Evolutionary conservation across 2,888 invertebrate genomes (phyloP).

Genomic region (Megastigmus dorsalis): DNA sequence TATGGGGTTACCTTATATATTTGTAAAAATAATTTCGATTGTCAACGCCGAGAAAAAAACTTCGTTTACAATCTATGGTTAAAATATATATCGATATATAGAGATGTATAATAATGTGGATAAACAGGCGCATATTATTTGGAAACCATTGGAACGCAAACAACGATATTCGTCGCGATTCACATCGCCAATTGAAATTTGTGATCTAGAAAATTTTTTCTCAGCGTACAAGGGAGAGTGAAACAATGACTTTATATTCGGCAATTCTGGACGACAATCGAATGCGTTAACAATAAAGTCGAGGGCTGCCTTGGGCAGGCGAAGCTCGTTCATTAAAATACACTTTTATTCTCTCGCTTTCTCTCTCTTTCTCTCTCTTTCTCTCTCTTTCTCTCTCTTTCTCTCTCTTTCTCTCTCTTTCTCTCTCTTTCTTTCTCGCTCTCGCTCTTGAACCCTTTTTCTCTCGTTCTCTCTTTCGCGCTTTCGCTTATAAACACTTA

Average conservation of each 20-base stretch:
- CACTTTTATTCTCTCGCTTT: constrained; percentile 61
- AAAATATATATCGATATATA: too few species aligned
- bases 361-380: constrained; percentile 20
- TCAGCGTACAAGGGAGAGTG: neutral
- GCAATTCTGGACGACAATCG: constrained; percentile 56
- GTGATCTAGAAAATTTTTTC: too few species aligned
- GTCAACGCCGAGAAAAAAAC: constrained; percentile 24
- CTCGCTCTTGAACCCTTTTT: constrained; percentile 10
- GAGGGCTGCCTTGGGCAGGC: constrained; percentile 63
- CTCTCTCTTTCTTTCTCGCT: too few species aligned
- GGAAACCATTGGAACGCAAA: too few species aligned
- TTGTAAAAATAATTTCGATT: constrained; percentile 33
- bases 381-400: constrained; percentile 34
- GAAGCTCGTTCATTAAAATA: constrained; percentile 70
- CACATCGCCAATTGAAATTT: too few species aligned
- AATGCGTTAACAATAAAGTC: constrained; percentile 63
- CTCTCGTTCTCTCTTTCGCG: constrained; percentile 23
- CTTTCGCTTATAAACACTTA: constrained; percentile 58
- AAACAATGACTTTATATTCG: constrained; percentile 4
- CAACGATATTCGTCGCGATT: too few species aligned
- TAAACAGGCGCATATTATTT: too few species aligned
- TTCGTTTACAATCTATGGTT: too few species aligned
- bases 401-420: constrained; percentile 24
- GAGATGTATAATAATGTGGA: too few species aligned
- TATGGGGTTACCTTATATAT: too few species aligned